Evolutionary conservation across 2,888 invertebrate species (phyloP).

Genomic region (Melanotus villosus): DNA sequence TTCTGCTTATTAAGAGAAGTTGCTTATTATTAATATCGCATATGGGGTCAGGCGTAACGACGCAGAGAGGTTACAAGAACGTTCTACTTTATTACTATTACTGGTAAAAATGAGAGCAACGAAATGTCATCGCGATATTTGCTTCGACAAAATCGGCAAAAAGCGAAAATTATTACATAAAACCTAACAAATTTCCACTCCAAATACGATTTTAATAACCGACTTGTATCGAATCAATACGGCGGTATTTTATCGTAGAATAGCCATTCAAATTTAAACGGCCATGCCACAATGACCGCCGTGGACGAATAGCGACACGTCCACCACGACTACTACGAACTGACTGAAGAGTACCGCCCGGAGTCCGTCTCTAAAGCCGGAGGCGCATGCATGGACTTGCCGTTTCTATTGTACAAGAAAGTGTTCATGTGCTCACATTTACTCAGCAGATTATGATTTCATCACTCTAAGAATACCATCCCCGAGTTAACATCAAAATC

Average conservation of each 20-base stretch:
- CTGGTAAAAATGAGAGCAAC: conserved; percentile 19
- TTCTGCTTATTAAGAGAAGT: background rate
- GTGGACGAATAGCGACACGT: conserved; percentile 18
- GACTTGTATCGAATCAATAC: background rate
- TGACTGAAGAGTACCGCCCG: conserved; percentile 38
- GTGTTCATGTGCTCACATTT: conserved; percentile 40
- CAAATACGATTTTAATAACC: conserved; percentile 2
- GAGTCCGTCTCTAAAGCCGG: conserved; percentile 28
- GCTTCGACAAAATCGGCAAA: background rate
- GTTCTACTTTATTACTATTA: conserved; percentile 27
- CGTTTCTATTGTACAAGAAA: conserved; percentile 47
- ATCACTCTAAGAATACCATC: conserved; percentile 32
- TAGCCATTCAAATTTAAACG: conserved; percentile 10
- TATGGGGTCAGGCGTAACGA: conserved; percentile 26
- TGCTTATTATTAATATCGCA: conserved; percentile 24
- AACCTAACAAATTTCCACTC: background rate
- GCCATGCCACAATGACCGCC: conserved; percentile 30
- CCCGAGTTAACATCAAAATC: background rate
- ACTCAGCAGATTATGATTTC: conserved; percentile 42
- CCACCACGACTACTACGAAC: conserved; percentile 34
- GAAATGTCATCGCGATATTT: conserved; percentile 17
- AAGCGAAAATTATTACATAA: background rate
- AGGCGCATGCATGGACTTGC: conserved; percentile 36
- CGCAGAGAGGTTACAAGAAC: conserved; percentile 24
- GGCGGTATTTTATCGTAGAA: conserved; percentile 1